Evolutionary conservation across 2,113 vertebrate species (phyloP).

Genomic region (Trachemys scripta): DNA sequence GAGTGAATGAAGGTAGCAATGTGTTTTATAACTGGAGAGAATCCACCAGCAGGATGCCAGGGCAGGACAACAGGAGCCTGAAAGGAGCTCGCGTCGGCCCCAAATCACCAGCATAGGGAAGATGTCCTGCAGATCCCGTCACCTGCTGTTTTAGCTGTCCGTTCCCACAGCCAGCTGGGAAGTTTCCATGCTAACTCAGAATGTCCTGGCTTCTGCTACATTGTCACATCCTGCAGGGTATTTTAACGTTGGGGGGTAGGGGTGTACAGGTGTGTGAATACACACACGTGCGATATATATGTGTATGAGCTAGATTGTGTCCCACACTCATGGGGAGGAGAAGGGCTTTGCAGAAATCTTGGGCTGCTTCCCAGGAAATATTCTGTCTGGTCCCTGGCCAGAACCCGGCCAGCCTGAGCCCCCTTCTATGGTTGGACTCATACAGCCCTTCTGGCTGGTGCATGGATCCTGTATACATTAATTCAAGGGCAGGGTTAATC

Average conservation of each 20-base stretch:
- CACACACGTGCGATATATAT: neutral
- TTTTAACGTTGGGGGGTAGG: neutral
- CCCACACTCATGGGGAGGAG: neutral
- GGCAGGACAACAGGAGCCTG: conserved; percentile 1
- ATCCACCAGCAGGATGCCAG: conserved; percentile 42
- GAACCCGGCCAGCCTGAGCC: neutral
- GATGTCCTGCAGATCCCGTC: neutral
- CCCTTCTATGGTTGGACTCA: neutral
- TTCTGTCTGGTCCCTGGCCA: neutral
- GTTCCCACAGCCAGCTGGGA: conserved; percentile 4
- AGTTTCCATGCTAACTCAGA: conserved; percentile 16
- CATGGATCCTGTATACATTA: neutral
- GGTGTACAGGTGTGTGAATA: neutral
- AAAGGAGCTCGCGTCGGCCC: neutral
- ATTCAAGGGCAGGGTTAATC: neutral
- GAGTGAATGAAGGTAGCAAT: conserved; percentile 41
- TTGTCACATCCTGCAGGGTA: neutral
- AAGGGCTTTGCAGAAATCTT: neutral
- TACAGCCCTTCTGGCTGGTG: neutral
- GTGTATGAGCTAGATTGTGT: neutral
- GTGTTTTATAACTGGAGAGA: conserved; percentile 60
- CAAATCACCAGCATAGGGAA: neutral
- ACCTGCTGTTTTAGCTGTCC: conserved; percentile 15
- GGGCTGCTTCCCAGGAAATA: neutral
- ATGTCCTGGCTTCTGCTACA: conserved; percentile 44